Percentiles rank a stretch among this genome's conserved stretches.
phyloP scores from a whole-genome alignment of 1,140 invertebrate genomes.

The Macrobrachium rosenbergii region DNA sequence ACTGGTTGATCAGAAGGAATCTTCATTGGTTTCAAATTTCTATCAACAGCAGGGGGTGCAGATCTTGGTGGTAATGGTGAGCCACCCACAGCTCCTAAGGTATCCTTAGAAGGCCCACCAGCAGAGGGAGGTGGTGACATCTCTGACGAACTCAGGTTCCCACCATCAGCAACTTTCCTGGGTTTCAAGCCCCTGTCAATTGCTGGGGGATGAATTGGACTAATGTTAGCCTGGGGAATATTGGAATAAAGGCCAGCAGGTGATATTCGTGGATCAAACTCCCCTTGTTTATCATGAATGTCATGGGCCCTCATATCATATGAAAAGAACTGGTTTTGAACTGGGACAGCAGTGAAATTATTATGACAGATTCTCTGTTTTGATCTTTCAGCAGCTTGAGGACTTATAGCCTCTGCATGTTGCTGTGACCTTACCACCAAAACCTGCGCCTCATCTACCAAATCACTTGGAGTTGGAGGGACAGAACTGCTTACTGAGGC shows the following conservation, averaged over 20 bases:
- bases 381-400: slow-evolving; percentile 43
- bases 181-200: slow-evolving; percentile 69
- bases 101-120: slow-evolving; percentile 58
- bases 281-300: slow-evolving; percentile 43
- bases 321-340: slow-evolving; percentile 69
- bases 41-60: slow-evolving; percentile 74
- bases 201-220: slow-evolving; percentile 73
- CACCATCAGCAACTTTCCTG: slow-evolving; percentile 60
- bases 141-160: slow-evolving; percentile 66
- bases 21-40: slow-evolving; percentile 73
- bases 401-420: slow-evolving; percentile 40
- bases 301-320: slow-evolving; percentile 64
- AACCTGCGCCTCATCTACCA: slow-evolving; percentile 79
- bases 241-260: slow-evolving; percentile 70
- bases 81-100: slow-evolving; percentile 59
- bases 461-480: slow-evolving; percentile 42
- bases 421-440: slow-evolving; percentile 27
- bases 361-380: slow-evolving; percentile 77
- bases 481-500: slow-evolving; percentile 57
- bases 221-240: slow-evolving; percentile 69
- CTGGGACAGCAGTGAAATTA: slow-evolving; percentile 78
- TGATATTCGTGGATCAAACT: slow-evolving; percentile 62
- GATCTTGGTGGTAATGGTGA: slow-evolving; percentile 65
- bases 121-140: slow-evolving; percentile 70
- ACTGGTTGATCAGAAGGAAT: slow-evolving; percentile 51